Conservation (phyloP, 37 sponge, comb jelly and placozoan species). For the Aphrocallistes beatrix region DNA sequence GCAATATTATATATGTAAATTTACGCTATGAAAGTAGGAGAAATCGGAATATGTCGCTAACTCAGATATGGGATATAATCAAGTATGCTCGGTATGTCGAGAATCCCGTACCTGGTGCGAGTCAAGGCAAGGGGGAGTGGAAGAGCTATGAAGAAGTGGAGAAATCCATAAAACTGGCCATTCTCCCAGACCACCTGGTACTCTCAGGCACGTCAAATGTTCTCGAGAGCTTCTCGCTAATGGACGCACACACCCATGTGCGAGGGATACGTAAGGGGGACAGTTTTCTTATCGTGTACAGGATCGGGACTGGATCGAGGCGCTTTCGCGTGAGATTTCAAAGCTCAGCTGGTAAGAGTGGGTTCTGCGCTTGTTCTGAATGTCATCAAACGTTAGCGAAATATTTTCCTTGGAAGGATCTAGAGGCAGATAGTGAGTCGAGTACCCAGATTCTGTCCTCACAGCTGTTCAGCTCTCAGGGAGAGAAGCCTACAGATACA, state of each 20-base stretch:
- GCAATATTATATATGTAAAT: too few relatives aligned
- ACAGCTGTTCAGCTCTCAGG: neutral
- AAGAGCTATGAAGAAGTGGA: conserved; percentile 13
- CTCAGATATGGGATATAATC: neutral
- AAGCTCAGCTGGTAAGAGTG: conserved; percentile 16
- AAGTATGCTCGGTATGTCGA: neutral
- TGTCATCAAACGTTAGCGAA: neutral
- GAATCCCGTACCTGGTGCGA: neutral
- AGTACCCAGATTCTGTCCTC: neutral
- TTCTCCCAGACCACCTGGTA: neutral
- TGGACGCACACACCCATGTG: conserved; percentile 59
- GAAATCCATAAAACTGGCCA: neutral
- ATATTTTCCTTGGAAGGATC: neutral
- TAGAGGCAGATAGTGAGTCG: neutral
- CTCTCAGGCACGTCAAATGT: neutral
- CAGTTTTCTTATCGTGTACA: conserved; percentile 65
- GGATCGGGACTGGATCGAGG: conserved; percentile 15
- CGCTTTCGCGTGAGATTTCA: neutral
- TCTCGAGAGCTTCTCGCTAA: conserved; percentile 76
- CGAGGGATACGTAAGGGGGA: conserved; percentile 63
- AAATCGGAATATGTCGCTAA: neutral
- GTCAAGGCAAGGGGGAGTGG: neutral
- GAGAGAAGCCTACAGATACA: neutral
- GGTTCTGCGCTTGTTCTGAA: neutral
- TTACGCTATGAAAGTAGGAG: too few relatives aligned